These are phyloP conservation scores for Agrotis puta DNA, from an alignment of 2,888 invertebrate species.

Conservation along the genomic window DNA sequence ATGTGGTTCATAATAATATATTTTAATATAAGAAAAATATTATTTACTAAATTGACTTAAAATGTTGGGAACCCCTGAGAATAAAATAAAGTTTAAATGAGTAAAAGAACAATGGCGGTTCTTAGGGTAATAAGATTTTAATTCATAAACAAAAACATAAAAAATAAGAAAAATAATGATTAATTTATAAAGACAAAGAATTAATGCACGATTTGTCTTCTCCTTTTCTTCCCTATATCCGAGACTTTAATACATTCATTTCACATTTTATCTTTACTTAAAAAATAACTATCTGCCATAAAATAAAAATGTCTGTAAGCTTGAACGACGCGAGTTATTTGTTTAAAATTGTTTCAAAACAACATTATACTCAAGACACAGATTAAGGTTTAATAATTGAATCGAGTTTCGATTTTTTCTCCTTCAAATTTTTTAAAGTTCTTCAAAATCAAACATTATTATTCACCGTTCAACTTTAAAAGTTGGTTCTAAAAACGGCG, in stretches of 20 bases:
- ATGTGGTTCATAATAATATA: not conserved
- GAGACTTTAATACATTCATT: not conserved
- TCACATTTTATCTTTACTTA: constrained; percentile 4
- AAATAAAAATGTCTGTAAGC: not conserved
- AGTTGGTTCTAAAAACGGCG: not conserved
- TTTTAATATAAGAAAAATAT: not conserved
- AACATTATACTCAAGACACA: not conserved
- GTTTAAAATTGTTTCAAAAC: not conserved
- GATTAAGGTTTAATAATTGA: too few relatives aligned
- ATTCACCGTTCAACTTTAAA: not conserved
- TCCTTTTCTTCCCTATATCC: not conserved
- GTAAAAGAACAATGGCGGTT: too few relatives aligned
- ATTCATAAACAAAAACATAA: too few relatives aligned
- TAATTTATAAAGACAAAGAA: not conserved
- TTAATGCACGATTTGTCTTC: too few relatives aligned
- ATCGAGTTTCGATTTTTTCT: too few relatives aligned
- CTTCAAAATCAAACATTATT: not conserved
- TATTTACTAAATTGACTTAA: not conserved
- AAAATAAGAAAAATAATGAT: not conserved
- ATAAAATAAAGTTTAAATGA: not conserved
- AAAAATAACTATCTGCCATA: constrained; percentile 14
- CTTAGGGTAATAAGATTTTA: too few relatives aligned
- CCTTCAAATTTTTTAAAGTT: not conserved
- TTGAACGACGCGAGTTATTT: not conserved
- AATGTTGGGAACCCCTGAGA: not conserved